Evolutionary conservation across 2,113 vertebrate species (phyloP).

Genomic region (Dendrocopos noguchii): DNA sequence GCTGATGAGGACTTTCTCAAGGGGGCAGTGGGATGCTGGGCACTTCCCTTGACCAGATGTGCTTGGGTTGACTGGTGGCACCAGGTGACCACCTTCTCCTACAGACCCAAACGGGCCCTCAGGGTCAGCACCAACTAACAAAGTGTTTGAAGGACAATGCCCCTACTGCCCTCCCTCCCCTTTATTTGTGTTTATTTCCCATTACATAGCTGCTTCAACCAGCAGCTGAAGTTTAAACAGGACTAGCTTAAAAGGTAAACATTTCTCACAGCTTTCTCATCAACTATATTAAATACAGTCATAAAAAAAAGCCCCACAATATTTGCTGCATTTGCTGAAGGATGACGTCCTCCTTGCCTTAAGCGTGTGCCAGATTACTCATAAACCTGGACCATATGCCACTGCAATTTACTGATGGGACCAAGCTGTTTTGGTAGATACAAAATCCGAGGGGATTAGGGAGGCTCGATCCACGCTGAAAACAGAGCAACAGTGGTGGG

Average conservation of each 20-base stretch:
- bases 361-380: slow-evolving; percentile 96
- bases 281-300: slow-evolving; percentile 50
- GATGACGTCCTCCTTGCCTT: slow-evolving; percentile 88
- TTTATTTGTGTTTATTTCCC: not conserved
- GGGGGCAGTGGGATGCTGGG: fast-evolving
- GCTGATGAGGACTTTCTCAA: not conserved
- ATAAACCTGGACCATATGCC: slow-evolving; percentile 99
- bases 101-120: fast-evolving
- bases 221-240: slow-evolving; percentile 31
- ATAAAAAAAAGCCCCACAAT: slow-evolving; percentile 54
- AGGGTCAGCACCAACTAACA: not conserved
- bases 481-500: slow-evolving; percentile 75
- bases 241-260: slow-evolving; percentile 48
- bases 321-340: slow-evolving; percentile 86
- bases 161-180: not conserved
- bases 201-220: not conserved
- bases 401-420: slow-evolving; percentile 98
- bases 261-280: slow-evolving; percentile 45
- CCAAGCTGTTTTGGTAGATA: slow-evolving; percentile 99
- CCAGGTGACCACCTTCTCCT: not conserved
- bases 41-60: not conserved
- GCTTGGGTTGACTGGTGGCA: not conserved
- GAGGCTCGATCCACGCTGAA: slow-evolving; percentile 84
- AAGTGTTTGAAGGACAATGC: fast-evolving
- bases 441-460: slow-evolving; percentile 93